A percentile compares a stretch with the other conserved stretches of the same genome.
These are phyloP conservation scores for Danionella dracula DNA, from an alignment of 2,797 vertebrate genomes.

Conservation along the genomic window DNA sequence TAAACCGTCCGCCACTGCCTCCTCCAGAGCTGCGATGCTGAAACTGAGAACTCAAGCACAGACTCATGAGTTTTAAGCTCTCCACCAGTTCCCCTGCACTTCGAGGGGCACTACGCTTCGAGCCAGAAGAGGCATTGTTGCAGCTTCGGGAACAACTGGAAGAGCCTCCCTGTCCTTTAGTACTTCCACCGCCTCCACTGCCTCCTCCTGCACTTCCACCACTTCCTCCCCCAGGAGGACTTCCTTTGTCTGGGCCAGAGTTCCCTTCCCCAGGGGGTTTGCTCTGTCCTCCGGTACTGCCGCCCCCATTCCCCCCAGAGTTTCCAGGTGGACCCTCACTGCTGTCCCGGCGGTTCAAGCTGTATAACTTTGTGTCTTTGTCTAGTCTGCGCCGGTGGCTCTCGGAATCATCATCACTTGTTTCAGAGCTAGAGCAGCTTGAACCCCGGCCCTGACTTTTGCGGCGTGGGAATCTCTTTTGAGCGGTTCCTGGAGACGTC, in stretches of 20 bases:
- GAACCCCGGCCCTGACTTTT: slow-evolving; percentile 95
- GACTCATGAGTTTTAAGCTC: slow-evolving; percentile 90
- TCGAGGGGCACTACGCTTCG: slow-evolving; percentile 64
- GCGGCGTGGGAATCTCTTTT: slow-evolving; percentile 88
- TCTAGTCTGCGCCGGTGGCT: slow-evolving; percentile 87
- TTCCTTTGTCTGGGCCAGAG: slow-evolving; percentile 77
- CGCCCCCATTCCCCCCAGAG: slow-evolving; percentile 75
- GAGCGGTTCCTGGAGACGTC: slow-evolving; percentile 81
- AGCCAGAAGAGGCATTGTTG: slow-evolving; percentile 63
- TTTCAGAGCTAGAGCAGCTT: slow-evolving; percentile 96
- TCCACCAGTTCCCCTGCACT: slow-evolving; percentile 83
- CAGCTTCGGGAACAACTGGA: slow-evolving; percentile 72
- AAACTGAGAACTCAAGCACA: slow-evolving; percentile 87
- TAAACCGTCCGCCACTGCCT: slow-evolving; percentile 64
- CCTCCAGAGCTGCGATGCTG: slow-evolving; percentile 62
- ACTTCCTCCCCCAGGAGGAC: slow-evolving; percentile 63
- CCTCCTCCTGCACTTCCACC: slow-evolving; percentile 42
- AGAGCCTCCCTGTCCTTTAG: slow-evolving; percentile 77
- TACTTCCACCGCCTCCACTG: slow-evolving; percentile 55
- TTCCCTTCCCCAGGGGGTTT: slow-evolving; percentile 77
- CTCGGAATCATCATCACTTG: slow-evolving; percentile 93
- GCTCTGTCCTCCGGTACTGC: slow-evolving; percentile 75
- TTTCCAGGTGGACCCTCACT: slow-evolving; percentile 92
- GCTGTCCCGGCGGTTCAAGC: slow-evolving; percentile 89
- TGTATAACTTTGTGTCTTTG: slow-evolving; percentile 86